Base-by-base conservation (phyloP, 2,113 vertebrate species). In the Ammodytes dubius region DNA sequence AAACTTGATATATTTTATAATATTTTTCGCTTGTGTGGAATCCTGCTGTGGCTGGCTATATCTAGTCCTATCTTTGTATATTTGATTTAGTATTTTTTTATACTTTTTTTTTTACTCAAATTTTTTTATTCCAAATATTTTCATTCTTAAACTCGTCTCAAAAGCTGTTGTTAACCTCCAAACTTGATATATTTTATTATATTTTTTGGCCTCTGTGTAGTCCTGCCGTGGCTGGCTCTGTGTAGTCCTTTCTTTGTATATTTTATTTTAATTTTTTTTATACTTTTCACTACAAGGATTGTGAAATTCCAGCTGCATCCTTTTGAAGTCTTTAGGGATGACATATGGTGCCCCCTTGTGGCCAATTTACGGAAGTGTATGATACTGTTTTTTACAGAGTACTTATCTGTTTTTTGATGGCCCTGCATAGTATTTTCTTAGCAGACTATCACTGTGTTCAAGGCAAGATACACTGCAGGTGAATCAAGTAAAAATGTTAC, bases 261-360 rank as follows among this genome's bases (percentile, higher is more conserved):
- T 27, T 27, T 27, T 27, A 27, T 27, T 27, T 27, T n/a, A n/a
- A 27, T 1, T 27, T 2, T 27, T 27, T 27, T 27, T 27, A 27
- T 27, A 27, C 27, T 27, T 27, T 27, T n/a, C n/a, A n/a, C n/a
- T n/a, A n/a, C 6, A n/a, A 52, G 50, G 54, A 54, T 50, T 75
- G 19, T 71, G 39, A 53, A 66, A 66, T 13, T 67, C 14, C 19
- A n/a, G 17, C 15, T 65, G 12, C n/a, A 27, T 74, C n/a, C n/a
- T 13, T 11, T 13, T 7, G 0, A 57, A 8, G 37, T 60, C 17
- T 43, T 6, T 75, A 5, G 71, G 45, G 67, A n/a, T 74, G 74
- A 73, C 50, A 3, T 9, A 13, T 15, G 11, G 64, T 1, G 64
- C 83, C 88, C n/a, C 15, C 88, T 86, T 69, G 78, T 80, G 88